Conservation (phyloP, 2,888 invertebrate genomes). For the Orthosia gothica region DNA sequence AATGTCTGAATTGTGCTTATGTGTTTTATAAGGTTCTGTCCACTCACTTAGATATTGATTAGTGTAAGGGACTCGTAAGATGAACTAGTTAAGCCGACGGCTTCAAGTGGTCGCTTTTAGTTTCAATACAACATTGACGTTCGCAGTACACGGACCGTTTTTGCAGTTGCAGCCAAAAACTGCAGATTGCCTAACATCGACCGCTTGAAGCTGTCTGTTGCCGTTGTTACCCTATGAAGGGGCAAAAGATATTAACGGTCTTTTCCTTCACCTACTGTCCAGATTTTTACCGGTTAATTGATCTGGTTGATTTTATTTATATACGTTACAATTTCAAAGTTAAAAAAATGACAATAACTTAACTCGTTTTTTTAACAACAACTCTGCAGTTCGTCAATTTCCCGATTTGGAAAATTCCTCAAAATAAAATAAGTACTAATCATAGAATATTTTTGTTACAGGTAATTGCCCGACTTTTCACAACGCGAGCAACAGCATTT, state of each 20-base stretch:
- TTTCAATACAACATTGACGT: too few relatives aligned
- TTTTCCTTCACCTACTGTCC: neutral
- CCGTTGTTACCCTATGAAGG: neutral
- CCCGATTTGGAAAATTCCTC: neutral
- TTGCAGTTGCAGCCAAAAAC: too few relatives aligned
- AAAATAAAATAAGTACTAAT: neutral
- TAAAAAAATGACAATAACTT: too few relatives aligned
- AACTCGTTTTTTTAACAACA: too few relatives aligned
- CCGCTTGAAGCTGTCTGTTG: too few relatives aligned
- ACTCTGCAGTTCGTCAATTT: neutral
- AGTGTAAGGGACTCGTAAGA: too few relatives aligned
- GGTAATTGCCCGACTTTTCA: constrained; percentile 31
- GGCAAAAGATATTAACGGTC: neutral
- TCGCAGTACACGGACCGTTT: too few relatives aligned
- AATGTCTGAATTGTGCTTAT: neutral
- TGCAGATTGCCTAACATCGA: too few relatives aligned
- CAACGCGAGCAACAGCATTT: neutral
- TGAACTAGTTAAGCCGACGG: too few relatives aligned
- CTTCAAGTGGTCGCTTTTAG: too few relatives aligned
- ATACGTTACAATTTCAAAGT: too few relatives aligned
- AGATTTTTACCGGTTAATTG: neutral
- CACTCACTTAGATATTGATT: neutral
- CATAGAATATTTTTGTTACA: constrained; percentile 37
- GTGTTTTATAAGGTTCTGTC: neutral
- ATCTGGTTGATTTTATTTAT: neutral